Base-by-base conservation (phyloP, 2,888 invertebrate genomes). In the Notocelia uddmanniana region DNA sequence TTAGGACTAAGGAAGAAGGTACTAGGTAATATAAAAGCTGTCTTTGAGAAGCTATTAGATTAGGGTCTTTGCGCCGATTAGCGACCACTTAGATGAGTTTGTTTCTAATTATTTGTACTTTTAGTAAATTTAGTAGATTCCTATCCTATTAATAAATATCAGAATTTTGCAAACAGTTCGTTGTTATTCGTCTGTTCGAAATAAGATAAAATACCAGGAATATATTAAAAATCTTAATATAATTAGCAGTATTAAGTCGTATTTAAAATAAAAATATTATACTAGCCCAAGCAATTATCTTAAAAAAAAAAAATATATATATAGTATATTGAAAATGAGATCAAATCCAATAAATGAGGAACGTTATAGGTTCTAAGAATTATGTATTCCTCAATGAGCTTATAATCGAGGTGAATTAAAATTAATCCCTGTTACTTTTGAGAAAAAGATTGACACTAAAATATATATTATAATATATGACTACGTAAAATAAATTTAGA, bases 311-410 rank as follows among this genome's bases (percentile, higher is more conserved):
- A 60, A 3, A 63, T 13, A 21, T 23, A 50, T 19, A 41, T n/a
- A 55, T 18, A 41, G 5, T n/a, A n/a, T n/a, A n/a, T 31, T 31
- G 45, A 66, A 26, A 55, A 26, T 67, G 66, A 67, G 66, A 67
- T 67, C 66, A 67, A 57, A 57, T 57, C 54, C 37, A 67, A 41
- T 45, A 57, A 26, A 41, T 23, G 23, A 67, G 26, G 34, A 57
- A 55, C 34, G 23, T 52, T 52, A 13, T 34, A 8, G 31, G 21
- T 54, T 64, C n/a, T 54, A 5, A 23, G 52, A 64, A 54, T 54
- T 23, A 34, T 54, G 45, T 45, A 45, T 67, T 57, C 57, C 41
- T 41, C 41, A 18, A 26, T 55, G 37, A 41, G 54, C 54, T 34
- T 23, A 57, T 11, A 19, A 5, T 26, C 18, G 19, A 41, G 41